Conservation (phyloP, 2,797 vertebrate genomes). For the Carapus acus region DNA sequence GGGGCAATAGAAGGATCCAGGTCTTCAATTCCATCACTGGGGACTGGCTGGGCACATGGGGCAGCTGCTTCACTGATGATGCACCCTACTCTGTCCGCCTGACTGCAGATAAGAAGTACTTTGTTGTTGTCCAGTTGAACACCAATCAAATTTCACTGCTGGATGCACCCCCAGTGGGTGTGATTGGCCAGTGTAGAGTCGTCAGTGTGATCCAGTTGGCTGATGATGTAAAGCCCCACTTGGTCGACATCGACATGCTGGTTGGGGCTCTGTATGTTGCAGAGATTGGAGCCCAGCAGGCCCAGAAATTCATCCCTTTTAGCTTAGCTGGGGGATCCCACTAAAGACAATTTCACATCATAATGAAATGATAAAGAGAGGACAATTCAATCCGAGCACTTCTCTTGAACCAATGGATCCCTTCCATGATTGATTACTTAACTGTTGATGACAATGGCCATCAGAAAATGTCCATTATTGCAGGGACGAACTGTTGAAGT, state of each 20-base stretch:
- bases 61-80: conserved; percentile 84
- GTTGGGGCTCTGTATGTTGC: conserved; percentile 86
- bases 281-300: conserved; percentile 88
- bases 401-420: too few relatives aligned
- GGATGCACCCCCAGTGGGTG: conserved; percentile 78
- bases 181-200: conserved; percentile 79
- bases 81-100: conserved; percentile 89
- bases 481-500: too few relatives aligned
- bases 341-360: conserved; percentile 21
- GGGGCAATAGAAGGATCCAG: conserved; percentile 90
- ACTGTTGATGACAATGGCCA: too few relatives aligned
- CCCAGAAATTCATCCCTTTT: conserved; percentile 83
- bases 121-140: conserved; percentile 87
- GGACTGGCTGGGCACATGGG: conserved; percentile 90
- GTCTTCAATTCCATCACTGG: conserved; percentile 87
- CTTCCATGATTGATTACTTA: too few relatives aligned
- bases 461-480: too few relatives aligned
- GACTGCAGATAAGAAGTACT: conserved; percentile 77
- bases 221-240: conserved; percentile 83
- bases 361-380: too few relatives aligned
- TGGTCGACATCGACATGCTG: conserved; percentile 82
- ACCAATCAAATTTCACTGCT: conserved; percentile 78
- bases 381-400: too few relatives aligned
- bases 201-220: conserved; percentile 82
- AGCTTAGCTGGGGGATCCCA: conserved; percentile 40